Percentiles rank a stretch among this genome's conserved stretches.
These are phyloP conservation scores for Phenganax stokvisi DNA, from an alignment of 92 coral and sea anemone species.

Conservation along the genomic window DNA sequence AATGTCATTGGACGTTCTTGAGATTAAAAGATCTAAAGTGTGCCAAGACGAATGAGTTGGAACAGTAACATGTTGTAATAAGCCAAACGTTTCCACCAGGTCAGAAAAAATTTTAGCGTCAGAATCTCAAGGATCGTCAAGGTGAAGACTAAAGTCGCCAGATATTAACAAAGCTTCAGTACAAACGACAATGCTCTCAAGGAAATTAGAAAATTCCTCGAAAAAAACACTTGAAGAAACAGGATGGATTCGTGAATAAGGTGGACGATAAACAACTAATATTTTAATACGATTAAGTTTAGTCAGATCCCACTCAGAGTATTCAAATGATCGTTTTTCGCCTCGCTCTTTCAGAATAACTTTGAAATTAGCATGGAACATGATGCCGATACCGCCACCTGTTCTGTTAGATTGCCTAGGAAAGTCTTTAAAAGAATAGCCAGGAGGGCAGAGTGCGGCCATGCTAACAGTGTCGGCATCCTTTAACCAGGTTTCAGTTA, in stretches of 20 bases:
- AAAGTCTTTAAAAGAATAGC: background rate
- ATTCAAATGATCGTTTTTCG: constrained; percentile 26
- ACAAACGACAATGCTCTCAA: constrained; percentile 7
- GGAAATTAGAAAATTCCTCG: background rate
- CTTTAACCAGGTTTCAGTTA: no score
- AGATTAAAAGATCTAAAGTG: background rate
- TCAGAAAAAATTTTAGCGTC: background rate
- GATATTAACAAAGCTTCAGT: background rate
- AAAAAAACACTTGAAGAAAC: constrained; percentile 4
- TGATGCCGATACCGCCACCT: constrained; percentile 19
- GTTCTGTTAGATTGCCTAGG: constrained; percentile 21
- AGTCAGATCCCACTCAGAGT: background rate
- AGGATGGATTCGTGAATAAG: constrained; percentile 1
- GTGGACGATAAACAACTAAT: background rate
- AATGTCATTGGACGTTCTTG: constrained; percentile 21
- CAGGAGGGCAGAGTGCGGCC: no score
- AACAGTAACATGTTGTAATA: background rate
- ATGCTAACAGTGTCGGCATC: no score
- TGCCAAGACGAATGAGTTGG: constrained; percentile 15
- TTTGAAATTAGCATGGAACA: constrained; percentile 10
- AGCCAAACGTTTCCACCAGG: constrained; percentile 5
- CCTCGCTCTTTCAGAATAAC: background rate
- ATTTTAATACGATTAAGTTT: background rate
- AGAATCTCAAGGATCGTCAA: background rate
- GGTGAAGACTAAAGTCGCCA: background rate